A percentile compares a stretch with the other conserved stretches of the same genome.
These are phyloP conservation scores for Stigmatopora nigra DNA, from an alignment of 2,113 vertebrate species.

Conservation along the genomic window DNA sequence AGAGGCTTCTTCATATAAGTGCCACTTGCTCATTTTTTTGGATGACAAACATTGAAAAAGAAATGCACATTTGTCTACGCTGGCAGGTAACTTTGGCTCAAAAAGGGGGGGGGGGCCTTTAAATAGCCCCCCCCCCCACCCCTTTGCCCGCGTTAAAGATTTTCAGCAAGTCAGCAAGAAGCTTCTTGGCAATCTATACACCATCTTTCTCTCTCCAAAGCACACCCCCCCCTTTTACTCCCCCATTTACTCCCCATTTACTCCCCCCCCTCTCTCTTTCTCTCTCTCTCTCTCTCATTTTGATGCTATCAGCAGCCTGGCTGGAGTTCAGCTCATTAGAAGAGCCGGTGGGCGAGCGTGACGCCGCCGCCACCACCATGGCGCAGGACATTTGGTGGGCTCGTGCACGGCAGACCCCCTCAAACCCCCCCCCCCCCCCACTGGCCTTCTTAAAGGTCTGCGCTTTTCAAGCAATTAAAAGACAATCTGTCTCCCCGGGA, in stretches of 20 bases:
- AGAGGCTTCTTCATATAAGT: too few species aligned
- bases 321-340: conserved; percentile 3
- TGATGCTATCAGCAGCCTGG: not conserved
- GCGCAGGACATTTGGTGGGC: not conserved
- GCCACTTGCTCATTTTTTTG: too few species aligned
- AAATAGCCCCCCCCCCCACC: too few species aligned
- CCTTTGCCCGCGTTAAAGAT: too few species aligned
- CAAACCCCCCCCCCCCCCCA: conserved; percentile 23
- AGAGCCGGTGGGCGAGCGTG: not conserved
- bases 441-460: conserved; percentile 51
- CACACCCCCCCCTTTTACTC: too few species aligned
- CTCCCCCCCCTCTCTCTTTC: not conserved
- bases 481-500: conserved; percentile 57
- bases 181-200: conserved; percentile 27
- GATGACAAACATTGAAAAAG: too few species aligned
- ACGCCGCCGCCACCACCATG: too few species aligned
- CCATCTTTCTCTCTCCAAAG: not conserved
- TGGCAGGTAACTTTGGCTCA: too few species aligned
- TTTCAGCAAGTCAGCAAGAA: too few species aligned
- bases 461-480: conserved; percentile 65
- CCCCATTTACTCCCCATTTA: too few species aligned
- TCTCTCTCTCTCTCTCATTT: not conserved
- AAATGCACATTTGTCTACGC: too few species aligned
- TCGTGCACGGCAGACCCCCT: not conserved
- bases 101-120: too few species aligned